Evolutionary conservation across 2,113 vertebrate species (phyloP).

Genomic region (Pedetes capensis): DNA sequence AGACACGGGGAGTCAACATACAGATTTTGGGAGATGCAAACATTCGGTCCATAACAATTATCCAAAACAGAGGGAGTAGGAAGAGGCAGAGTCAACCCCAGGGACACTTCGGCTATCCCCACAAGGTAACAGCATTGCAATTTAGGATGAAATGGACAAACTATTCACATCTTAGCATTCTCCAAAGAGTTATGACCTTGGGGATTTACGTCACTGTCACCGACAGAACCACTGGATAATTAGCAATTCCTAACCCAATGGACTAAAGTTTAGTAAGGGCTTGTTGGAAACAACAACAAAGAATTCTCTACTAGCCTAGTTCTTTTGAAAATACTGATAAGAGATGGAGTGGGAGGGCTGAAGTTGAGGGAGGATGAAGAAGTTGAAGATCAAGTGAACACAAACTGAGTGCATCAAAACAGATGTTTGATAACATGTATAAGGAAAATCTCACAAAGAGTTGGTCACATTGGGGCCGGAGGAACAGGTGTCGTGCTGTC

Average conservation of each 20-base stretch:
- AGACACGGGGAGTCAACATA: too few species aligned
- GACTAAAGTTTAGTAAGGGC: too few species aligned
- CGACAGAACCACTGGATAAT: neutral
- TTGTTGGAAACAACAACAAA: neutral
- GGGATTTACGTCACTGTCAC: neutral
- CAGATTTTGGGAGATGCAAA: neutral
- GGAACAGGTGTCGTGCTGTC: neutral
- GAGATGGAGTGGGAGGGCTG: rapidly evolving
- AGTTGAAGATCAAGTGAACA: neutral
- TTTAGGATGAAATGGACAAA: neutral
- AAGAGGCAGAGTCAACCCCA: neutral
- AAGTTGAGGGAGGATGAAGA: neutral
- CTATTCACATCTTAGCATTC: too few species aligned
- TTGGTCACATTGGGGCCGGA: neutral
- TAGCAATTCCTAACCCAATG: neutral
- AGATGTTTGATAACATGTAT: too few species aligned
- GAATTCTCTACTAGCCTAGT: neutral
- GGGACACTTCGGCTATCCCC: neutral
- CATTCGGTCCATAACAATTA: too few species aligned
- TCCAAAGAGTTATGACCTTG: neutral
- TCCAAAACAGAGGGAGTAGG: neutral
- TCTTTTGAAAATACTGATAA: neutral
- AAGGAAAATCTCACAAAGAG: neutral
- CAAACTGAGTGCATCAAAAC: too few species aligned
- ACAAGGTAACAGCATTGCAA: neutral